Evolutionary conservation across 2,888 invertebrate genomes (phyloP).

Genomic region (Argyresthia goedartella): DNA sequence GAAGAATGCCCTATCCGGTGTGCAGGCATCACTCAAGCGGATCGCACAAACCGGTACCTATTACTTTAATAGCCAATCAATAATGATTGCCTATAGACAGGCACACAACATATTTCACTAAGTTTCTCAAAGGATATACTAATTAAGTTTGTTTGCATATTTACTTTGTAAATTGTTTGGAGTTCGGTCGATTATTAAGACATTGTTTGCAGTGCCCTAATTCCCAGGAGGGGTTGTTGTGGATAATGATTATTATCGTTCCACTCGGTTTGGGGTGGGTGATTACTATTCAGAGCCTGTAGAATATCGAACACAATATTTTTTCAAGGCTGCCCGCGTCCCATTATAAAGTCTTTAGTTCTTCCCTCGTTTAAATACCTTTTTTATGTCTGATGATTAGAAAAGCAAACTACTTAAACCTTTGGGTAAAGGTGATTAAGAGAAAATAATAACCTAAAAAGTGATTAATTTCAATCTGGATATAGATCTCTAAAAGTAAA

Average conservation of each 20-base stretch:
- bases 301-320: neutral
- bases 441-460: too few species aligned
- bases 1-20: conserved; percentile 37
- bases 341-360: conserved; percentile 8
- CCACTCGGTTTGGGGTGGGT: conserved; percentile 2
- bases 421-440: neutral
- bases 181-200: conserved; percentile 50
- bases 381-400: neutral
- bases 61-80: conserved; percentile 62
- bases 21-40: conserved; percentile 33
- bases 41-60: conserved; percentile 44
- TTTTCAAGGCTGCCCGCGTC: conserved; percentile 3
- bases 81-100: conserved; percentile 44
- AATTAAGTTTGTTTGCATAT: conserved; percentile 62
- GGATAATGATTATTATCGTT: conserved; percentile 15
- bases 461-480: too few species aligned
- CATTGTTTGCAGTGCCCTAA: conserved; percentile 9
- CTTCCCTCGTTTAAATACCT: neutral
- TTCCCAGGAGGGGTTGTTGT: conserved; percentile 14
- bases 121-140: conserved; percentile 37
- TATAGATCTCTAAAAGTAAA: too few species aligned
- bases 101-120: conserved; percentile 47
- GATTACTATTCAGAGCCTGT: neutral
- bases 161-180: conserved; percentile 58
- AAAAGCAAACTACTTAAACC: neutral